Conservation (phyloP, 2,113 vertebrate species). For the Dasyprocta punctata region DNA sequence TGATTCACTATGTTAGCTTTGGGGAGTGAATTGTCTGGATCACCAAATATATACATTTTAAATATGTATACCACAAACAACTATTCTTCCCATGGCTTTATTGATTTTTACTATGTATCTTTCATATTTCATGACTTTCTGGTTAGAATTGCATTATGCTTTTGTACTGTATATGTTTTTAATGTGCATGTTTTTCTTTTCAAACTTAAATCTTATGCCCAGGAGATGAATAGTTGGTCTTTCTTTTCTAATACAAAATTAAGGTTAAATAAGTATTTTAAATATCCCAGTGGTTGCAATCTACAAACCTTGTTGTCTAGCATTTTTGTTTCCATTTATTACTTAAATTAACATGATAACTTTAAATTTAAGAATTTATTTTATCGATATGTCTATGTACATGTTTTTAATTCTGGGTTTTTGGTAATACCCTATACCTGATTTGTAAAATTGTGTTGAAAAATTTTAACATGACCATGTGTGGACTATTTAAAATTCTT, state of each 20-base stretch:
- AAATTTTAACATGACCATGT: not conserved
- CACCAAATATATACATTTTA: not conserved
- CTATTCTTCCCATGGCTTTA: not conserved
- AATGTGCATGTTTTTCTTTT: not conserved
- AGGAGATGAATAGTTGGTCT: not conserved
- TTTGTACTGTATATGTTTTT: not conserved
- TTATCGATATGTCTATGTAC: not conserved
- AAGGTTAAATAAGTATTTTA: not conserved
- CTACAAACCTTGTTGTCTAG: not conserved
- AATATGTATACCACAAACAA: not conserved
- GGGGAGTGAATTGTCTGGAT: not conserved
- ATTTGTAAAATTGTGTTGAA: not conserved
- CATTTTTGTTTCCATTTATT: not conserved
- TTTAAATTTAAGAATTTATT: not conserved
- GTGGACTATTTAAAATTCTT: not conserved
- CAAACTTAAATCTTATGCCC: not conserved
- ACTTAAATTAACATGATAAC: not conserved
- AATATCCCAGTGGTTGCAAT: not conserved
- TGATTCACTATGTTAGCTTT: not conserved
- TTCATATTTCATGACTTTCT: not conserved
- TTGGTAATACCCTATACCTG: not conserved
- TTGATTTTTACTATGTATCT: not conserved
- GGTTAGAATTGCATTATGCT: not conserved
- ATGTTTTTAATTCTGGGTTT: not conserved
- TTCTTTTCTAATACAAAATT: not conserved